Percentiles rank a stretch among this genome's conserved stretches.
Conservation (phyloP, 1,140 invertebrate genomes). For the Neodiprion fabricii region DNA sequence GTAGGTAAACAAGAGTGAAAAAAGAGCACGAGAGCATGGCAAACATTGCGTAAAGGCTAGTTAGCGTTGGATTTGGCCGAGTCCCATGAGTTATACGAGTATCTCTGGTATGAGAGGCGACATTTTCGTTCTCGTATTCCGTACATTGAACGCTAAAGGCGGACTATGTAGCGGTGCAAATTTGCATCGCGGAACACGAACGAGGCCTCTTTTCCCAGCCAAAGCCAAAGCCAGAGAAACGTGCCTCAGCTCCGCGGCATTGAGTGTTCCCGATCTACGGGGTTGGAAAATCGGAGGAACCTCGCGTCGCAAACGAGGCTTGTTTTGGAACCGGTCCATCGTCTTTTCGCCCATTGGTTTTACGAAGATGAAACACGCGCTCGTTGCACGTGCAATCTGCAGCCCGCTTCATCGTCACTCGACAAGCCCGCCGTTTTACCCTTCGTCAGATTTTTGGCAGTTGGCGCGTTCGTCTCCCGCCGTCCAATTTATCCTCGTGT, state of each 20-base stretch:
- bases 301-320: slow-evolving; percentile 34
- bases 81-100: slow-evolving; percentile 37
- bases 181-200: too few relatives aligned
- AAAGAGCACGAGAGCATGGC: slow-evolving; percentile 22
- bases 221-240: too few relatives aligned
- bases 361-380: neutral
- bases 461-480: neutral
- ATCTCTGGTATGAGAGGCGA: slow-evolving; percentile 12
- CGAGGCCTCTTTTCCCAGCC: too few relatives aligned
- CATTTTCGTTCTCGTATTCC: too few relatives aligned
- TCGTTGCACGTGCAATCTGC: neutral
- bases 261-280: neutral
- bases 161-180: too few relatives aligned
- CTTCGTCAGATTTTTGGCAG: neutral
- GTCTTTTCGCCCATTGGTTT: slow-evolving; percentile 9
- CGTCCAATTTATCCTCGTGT: neutral
- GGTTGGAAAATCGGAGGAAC: neutral
- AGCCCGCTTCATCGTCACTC: neutral
- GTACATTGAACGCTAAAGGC: too few relatives aligned
- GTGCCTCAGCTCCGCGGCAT: neutral
- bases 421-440: too few relatives aligned
- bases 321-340: slow-evolving; percentile 40
- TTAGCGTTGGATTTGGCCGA: slow-evolving; percentile 33
- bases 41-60: slow-evolving; percentile 25
- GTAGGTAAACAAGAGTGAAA: slow-evolving; percentile 5